phyloP scores from a whole-genome alignment of 23 tunicate species.

The Botrylloides violaceus region DNA sequence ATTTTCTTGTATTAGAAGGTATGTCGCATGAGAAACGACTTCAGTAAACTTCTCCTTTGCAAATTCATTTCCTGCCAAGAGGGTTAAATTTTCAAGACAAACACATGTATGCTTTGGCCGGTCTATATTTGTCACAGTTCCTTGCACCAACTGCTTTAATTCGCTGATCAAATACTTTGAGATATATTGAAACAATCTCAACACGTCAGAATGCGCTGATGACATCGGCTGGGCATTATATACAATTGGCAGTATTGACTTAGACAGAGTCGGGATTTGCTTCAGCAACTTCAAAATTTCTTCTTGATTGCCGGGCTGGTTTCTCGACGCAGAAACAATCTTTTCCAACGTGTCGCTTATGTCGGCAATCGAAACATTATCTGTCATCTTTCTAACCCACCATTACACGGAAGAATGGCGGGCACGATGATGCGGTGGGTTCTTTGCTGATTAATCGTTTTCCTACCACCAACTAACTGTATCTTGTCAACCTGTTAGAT shows the following conservation, averaged over 20 bases:
- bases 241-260: not conserved
- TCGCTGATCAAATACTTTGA: not conserved
- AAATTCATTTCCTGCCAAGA: slow-evolving; percentile 1
- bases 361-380: not conserved
- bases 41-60: not conserved
- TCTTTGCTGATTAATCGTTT: too few species aligned
- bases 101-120: not conserved
- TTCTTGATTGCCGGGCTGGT: not conserved
- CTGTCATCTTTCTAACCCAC: too few species aligned
- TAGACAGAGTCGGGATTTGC: slow-evolving; percentile 7
- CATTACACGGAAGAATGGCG: too few species aligned
- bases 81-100: not conserved
- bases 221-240: not conserved
- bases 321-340: not conserved
- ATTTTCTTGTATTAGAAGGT: slow-evolving; percentile 5
- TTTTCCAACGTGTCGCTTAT: not conserved
- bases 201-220: not conserved
- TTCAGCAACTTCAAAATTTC: slow-evolving; percentile 16
- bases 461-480: too few species aligned
- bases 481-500: too few species aligned
- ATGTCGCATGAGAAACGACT: not conserved
- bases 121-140: not conserved
- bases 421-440: too few species aligned
- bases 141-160: not conserved
- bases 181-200: not conserved